phyloP scores from a whole-genome alignment of 2,113 vertebrate genomes.

The Dasyprocta punctata region DNA sequence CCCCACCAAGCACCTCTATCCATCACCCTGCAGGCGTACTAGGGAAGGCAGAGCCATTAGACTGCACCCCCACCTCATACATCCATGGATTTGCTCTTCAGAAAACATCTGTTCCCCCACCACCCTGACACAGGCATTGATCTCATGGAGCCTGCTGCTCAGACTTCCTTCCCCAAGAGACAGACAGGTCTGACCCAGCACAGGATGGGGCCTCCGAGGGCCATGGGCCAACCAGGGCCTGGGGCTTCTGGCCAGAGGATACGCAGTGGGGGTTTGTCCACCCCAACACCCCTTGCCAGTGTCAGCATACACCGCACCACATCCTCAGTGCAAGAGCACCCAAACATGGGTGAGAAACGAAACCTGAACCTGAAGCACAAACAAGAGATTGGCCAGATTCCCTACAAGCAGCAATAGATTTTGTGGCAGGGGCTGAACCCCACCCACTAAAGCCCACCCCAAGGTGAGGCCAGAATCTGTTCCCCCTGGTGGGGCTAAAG shows the following conservation, averaged over 20 bases:
- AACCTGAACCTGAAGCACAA: not conserved
- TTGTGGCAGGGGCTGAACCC: not conserved
- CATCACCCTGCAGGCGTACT: not conserved
- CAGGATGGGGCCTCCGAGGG: not conserved
- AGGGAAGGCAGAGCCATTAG: not conserved
- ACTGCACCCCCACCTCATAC: not conserved
- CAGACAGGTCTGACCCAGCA: not conserved
- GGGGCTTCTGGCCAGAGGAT: not conserved
- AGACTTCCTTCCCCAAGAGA: not conserved
- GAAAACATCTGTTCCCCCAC: conserved; percentile 54
- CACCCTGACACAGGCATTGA: not conserved
- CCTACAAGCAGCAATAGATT: not conserved
- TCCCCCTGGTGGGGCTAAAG: not conserved
- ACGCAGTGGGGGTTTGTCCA: not conserved
- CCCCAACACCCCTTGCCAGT: accelerated
- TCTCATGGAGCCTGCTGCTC: not conserved
- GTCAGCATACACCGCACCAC: too few species aligned
- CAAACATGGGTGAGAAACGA: not conserved
- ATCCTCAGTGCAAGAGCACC: not conserved
- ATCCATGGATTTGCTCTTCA: conserved; percentile 50
- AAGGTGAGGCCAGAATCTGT: too few species aligned
- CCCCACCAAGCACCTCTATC: not conserved
- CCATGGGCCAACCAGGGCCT: too few species aligned
- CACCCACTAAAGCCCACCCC: not conserved
- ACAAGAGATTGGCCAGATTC: not conserved